Base-by-base conservation (phyloP, 2,797 vertebrate species). In the Hozukius guyotensis region DNA sequence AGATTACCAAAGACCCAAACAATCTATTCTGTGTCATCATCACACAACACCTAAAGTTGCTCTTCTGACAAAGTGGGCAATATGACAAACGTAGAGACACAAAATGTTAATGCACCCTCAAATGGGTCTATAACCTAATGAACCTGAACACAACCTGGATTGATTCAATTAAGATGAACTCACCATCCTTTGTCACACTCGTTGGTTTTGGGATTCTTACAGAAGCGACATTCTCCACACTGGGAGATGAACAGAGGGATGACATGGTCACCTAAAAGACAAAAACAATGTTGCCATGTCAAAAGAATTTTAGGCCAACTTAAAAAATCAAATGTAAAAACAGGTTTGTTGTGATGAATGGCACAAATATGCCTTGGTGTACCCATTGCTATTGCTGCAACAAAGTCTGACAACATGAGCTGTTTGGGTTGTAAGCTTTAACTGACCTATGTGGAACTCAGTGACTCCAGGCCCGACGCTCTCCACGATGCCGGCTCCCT, bases 161-260 rank as follows among this genome's bases (percentile, higher is more conserved):
- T n/a, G 22, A 66, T 42, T 7, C 20, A 16, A 25, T 60, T 9
- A 34, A 42, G 18, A 49, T 8, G 2, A 61, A 32, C 95, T 92
- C 84, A 99, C 98, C 98, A 98, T 95, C 96, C 97, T 22, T 96
- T 95, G 72, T 96, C 96, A 92, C 98, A 99, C 68, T 97, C 94
- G 89, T 99, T 99, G 38, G 97, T 97, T 92, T 97, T 97, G 2
- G 97, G 96, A 85, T 94, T 97, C 75, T 97, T 96, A 80, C 98
- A 99, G 89, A 98, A 99, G 65, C 96, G 97, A 95, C 98, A 99
- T 56, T 98, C 96, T 75, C 95, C 89, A 82, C 98, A 99, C 87
- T 99, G 98, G 61, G 80, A 56, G 57, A 89, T n/a, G 63, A 84
- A 83, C 36, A 99, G 92, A 27, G 98, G 98, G 77, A 99, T 97